Evolutionary conservation across 2,888 invertebrate species (phyloP).

Genomic region (Phyllotreta cruciferae): DNA sequence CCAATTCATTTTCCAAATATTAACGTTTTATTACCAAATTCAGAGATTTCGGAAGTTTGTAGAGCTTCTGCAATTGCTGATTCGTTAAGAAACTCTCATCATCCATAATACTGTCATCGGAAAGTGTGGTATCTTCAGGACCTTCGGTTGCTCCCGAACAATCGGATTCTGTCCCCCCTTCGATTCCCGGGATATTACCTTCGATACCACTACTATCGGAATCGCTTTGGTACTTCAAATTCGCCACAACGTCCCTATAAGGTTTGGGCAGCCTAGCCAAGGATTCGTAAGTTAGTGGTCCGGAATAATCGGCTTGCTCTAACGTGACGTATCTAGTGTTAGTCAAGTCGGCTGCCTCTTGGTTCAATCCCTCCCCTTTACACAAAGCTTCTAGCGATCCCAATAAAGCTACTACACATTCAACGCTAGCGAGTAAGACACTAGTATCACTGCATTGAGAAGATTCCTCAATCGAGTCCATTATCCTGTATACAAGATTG

Average conservation of each 20-base stretch:
- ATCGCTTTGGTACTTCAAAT: conserved; percentile 68
- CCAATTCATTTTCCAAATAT: too few species aligned
- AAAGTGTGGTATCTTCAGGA: conserved; percentile 67
- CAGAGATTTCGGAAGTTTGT: conserved; percentile 66
- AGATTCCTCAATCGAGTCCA: conserved; percentile 93
- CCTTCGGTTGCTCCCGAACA: conserved; percentile 72
- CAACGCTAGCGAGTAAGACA: conserved; percentile 80
- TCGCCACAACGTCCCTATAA: conserved; percentile 76
- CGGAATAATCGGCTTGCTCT: conserved; percentile 81
- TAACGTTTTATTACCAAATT: too few species aligned
- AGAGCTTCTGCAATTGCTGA: conserved; percentile 61
- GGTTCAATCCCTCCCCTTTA: conserved; percentile 73
- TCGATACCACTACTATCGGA: conserved; percentile 67
- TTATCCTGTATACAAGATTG: conserved; percentile 66
- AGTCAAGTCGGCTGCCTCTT: conserved; percentile 68
- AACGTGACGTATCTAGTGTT: conserved; percentile 71
- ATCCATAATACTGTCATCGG: conserved; percentile 77
- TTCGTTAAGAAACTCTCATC: conserved; percentile 72
- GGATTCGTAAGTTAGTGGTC: conserved; percentile 85
- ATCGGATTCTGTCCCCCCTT: conserved; percentile 59
- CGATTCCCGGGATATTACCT: conserved; percentile 57
- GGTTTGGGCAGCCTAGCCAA: conserved; percentile 83
- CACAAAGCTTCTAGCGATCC: conserved; percentile 84
- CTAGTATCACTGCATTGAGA: conserved; percentile 81
- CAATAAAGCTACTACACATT: conserved; percentile 83